Base-by-base conservation (phyloP, 2,797 vertebrate species). In the Silurus lanzhouensis region DNA sequence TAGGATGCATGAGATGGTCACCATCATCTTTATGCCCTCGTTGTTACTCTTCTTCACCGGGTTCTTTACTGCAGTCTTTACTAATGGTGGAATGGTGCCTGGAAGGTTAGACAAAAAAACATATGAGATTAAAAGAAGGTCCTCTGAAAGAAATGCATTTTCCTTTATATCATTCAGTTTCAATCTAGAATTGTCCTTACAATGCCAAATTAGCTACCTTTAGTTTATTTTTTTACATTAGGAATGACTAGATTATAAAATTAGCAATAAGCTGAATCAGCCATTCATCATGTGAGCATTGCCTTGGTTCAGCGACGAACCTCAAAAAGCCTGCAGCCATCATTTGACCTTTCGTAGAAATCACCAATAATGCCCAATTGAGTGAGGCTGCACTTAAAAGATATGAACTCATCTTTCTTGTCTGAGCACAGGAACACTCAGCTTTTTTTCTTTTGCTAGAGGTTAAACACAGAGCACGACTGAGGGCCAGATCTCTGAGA, bases 51-150 rank as follows among this genome's bases (percentile, higher is more conserved):
- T 91, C 83, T 94, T 96, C 77, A 96, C 96, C 63, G 96, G 95
- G 1, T 95, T 96, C 84, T 97, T 96, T 52, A 97, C 97, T 12
- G 97, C 96, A 0, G 97, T 97, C 87, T 98, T 98, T 88, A 97
- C 96, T 91, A 99, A 93, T 12, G 98, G 98, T 67, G 98, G 96
- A 88, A 99, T 98, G 81, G 98, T 99, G 93, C 98, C 98, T 99
- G 93, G 31, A 83, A 38, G 48, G 57, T 48, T 13, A 1, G 31
- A n/a, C 12, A 46, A 46, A 20, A 61, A 63, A 57, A 38, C 38
- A 38, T 38, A 38, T 38, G 38, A 5, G 38, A 71, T 52, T 72
- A 8, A 72, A n/a, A 55, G 0, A 72, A 72, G 19, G 67, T 70
- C 31, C 19, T 44, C 2, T 22, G 48, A n/a, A 38, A 38, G 3